Evolutionary conservation across 2,797 vertebrate genomes (phyloP).

Genomic region (Rhadinocentrus ornatus): DNA sequence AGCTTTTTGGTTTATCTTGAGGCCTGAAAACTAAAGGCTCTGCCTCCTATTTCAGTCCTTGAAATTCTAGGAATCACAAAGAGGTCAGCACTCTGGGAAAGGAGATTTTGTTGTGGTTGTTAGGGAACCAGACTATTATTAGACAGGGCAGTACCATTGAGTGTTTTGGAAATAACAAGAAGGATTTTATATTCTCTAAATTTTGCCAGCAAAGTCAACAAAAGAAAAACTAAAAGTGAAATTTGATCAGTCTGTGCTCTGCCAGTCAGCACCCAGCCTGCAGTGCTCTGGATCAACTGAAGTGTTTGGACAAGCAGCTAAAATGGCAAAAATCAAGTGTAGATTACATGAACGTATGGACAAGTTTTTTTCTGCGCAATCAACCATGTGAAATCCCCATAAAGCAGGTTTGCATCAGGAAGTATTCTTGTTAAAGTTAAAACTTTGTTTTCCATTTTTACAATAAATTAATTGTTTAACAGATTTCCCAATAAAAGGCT

Average conservation of each 20-base stretch:
- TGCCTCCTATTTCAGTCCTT: not conserved
- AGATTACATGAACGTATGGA: too few relatives aligned
- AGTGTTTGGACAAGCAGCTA: too few relatives aligned
- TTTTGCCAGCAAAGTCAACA: too few relatives aligned
- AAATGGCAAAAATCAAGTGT: too few relatives aligned
- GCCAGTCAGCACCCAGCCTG: too few relatives aligned
- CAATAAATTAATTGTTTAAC: not conserved
- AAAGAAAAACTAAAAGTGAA: too few relatives aligned
- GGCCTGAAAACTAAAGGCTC: not conserved
- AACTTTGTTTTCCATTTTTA: constrained; percentile 42
- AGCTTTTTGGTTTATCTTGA: not conserved
- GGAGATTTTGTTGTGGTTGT: not conserved
- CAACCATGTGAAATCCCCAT: constrained; percentile 82
- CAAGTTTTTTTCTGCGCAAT: constrained; percentile 60
- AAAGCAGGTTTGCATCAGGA: constrained; percentile 74
- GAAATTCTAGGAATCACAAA: not conserved
- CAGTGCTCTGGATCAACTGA: too few relatives aligned
- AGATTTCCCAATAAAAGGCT: not conserved
- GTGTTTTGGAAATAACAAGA: not conserved
- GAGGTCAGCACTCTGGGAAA: not conserved
- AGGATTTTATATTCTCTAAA: not conserved
- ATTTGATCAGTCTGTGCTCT: too few relatives aligned
- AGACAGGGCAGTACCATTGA: not conserved
- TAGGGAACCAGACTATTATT: not conserved
- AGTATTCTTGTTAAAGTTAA: constrained; percentile 46